These are phyloP conservation scores for Acinonyx jubatus DNA, from an alignment of 2,113 vertebrate species.

Conservation along the genomic window DNA sequence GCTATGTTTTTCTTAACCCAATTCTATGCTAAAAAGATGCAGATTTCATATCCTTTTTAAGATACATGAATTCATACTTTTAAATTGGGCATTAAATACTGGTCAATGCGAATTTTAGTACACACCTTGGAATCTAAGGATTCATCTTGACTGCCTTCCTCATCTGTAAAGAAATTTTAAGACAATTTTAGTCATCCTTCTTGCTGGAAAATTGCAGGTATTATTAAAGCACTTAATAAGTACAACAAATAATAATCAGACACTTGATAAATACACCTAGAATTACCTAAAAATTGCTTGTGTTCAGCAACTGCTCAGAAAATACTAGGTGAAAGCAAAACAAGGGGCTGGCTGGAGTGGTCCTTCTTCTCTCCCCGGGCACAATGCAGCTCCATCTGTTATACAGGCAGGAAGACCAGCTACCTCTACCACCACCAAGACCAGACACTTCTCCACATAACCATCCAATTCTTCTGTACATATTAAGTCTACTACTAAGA, in stretches of 20 bases:
- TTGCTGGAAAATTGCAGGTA: slow-evolving; percentile 57
- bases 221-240: slow-evolving; percentile 25
- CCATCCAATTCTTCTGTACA: not conserved
- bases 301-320: slow-evolving; percentile 36
- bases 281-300: slow-evolving; percentile 27
- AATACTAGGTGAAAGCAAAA: slow-evolving; percentile 21
- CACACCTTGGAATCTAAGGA: slow-evolving; percentile 87
- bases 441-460: not conserved
- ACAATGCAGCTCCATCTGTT: not conserved
- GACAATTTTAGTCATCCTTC: slow-evolving; percentile 58
- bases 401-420: not conserved
- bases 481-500: not conserved
- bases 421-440: not conserved
- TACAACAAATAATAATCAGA: slow-evolving; percentile 13
- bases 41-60: not conserved
- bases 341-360: not conserved
- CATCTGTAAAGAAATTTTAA: slow-evolving; percentile 82
- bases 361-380: not conserved
- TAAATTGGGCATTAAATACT: slow-evolving; percentile 23
- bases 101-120: slow-evolving; percentile 43
- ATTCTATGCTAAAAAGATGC: not conserved
- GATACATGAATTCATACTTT: not conserved
- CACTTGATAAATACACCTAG: not conserved
- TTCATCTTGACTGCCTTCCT: slow-evolving; percentile 85
- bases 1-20: not conserved